These are phyloP conservation scores for Agrochola lota DNA, from an alignment of 2,888 invertebrate genomes.

Conservation along the genomic window DNA sequence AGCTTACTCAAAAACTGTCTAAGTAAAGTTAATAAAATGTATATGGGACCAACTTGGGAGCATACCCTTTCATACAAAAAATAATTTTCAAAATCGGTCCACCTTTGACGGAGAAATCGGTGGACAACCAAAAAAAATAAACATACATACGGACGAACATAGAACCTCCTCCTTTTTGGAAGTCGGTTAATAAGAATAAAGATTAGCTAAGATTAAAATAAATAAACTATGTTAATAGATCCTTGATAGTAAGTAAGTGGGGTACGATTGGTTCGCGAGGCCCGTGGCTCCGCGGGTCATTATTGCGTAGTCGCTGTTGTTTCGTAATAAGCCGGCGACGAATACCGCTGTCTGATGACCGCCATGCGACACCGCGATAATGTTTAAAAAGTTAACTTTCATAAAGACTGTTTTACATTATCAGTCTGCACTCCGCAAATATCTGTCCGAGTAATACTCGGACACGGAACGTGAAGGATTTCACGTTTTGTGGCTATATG, in stretches of 20 bases:
- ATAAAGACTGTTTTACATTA: conserved; percentile 26
- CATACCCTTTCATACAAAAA: too few species aligned
- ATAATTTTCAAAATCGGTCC: too few species aligned
- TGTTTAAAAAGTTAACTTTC: conserved; percentile 51
- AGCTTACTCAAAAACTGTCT: too few species aligned
- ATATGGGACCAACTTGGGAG: too few species aligned
- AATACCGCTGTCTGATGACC: conserved; percentile 56
- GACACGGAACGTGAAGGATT: background rate
- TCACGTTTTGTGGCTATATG: background rate
- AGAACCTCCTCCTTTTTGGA: too few species aligned
- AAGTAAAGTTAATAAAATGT: too few species aligned
- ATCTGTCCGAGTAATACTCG: background rate
- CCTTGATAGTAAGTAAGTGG: conserved; percentile 57
- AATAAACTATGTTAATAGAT: conserved; percentile 48
- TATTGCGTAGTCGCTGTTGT: conserved; percentile 72
- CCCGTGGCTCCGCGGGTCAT: conserved; percentile 63
- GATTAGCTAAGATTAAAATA: conserved; percentile 13
- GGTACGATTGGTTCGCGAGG: conserved; percentile 50
- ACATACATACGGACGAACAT: too few species aligned
- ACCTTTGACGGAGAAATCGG: too few species aligned
- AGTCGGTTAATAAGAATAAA: background rate
- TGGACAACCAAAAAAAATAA: too few species aligned
- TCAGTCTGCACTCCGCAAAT: background rate
- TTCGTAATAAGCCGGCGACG: conserved; percentile 68
- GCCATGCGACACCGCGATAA: conserved; percentile 22